phyloP scores from a whole-genome alignment of 2,888 invertebrate genomes.

The Euzetes globulus region DNA sequence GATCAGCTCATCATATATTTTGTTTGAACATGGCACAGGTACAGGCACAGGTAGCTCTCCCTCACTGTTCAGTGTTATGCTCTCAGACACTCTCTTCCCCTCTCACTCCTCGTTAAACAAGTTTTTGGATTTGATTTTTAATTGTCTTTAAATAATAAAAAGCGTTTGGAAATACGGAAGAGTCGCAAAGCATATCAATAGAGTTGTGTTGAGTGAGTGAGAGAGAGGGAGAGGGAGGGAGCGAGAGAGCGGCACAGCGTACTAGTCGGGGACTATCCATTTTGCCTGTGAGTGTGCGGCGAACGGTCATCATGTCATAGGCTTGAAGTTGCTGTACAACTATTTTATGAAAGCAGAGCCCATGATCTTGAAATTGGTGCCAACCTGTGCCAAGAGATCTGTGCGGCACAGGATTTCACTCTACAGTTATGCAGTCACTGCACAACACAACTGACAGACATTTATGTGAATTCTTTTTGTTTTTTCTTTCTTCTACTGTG shows the following conservation, averaged over 20 bases:
- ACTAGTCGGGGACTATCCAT: constrained; percentile 22
- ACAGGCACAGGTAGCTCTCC: neutral
- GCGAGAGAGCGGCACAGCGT: neutral
- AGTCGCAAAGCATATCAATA: neutral
- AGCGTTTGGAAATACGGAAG: neutral
- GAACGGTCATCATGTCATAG: constrained; percentile 18
- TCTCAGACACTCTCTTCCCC: constrained; percentile 6
- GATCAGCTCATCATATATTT: neutral
- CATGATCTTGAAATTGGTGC: constrained; percentile 24
- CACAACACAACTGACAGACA: constrained; percentile 11
- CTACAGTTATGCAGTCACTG: neutral
- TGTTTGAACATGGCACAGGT: neutral
- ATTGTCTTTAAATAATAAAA: neutral
- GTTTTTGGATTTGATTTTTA: neutral
- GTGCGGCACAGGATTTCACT: constrained; percentile 10
- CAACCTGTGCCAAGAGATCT: constrained; percentile 22
- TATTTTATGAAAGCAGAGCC: constrained; percentile 2
- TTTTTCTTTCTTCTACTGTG: neutral
- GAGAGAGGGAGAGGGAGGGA: neutral
- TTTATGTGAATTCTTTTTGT: constrained; percentile 11
- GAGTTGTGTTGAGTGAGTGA: neutral
- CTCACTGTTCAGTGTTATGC: neutral
- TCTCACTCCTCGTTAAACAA: constrained; percentile 18
- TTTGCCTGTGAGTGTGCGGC: neutral
- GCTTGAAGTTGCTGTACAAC: neutral